A percentile compares a stretch with the other conserved stretches of the same genome.
These are phyloP conservation scores for Enteromius treurensis DNA, from an alignment of 2,797 vertebrate genomes.

Conservation along the genomic window DNA sequence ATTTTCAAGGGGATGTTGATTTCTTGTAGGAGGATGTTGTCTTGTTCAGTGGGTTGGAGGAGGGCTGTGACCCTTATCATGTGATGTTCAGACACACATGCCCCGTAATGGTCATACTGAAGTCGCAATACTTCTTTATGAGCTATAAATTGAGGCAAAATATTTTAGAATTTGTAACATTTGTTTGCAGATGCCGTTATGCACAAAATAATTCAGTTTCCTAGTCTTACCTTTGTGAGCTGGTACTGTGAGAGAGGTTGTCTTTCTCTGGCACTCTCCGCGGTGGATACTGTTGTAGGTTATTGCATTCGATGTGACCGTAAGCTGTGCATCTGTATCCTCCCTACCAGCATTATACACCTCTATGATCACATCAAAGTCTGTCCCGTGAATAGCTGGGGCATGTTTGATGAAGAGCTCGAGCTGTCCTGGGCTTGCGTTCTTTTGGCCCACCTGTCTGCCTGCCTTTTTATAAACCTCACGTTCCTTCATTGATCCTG, in stretches of 20 bases:
- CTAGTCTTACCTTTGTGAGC: constrained; percentile 66
- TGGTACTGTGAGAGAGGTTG: constrained; percentile 64
- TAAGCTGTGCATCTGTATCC: constrained; percentile 68
- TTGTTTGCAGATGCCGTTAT: background rate
- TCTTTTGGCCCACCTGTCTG: constrained; percentile 41
- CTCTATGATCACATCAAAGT: constrained; percentile 80
- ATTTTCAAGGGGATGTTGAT: constrained; percentile 73
- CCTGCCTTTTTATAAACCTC: constrained; percentile 76
- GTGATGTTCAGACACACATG: constrained; percentile 73
- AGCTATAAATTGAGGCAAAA: constrained; percentile 58
- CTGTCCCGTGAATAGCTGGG: constrained; percentile 75
- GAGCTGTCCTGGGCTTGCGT: constrained; percentile 55
- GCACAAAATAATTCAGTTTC: background rate
- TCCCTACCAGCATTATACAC: constrained; percentile 70
- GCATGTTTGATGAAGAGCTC: constrained; percentile 73
- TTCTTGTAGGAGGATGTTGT: constrained; percentile 66
- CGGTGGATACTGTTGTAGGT: constrained; percentile 75
- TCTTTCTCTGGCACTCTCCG: constrained; percentile 71
- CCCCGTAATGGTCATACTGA: constrained; percentile 73
- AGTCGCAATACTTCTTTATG: constrained; percentile 78
- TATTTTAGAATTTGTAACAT: background rate
- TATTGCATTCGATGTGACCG: constrained; percentile 65
- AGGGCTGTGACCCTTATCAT: constrained; percentile 75
- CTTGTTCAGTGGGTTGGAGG: constrained; percentile 59
- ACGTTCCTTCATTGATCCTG: constrained; percentile 80